A percentile compares a stretch with the other conserved stretches of the same genome.
Evolutionary conservation across 2,888 invertebrate species (phyloP).

Genomic region (Camponotus fellah): DNA sequence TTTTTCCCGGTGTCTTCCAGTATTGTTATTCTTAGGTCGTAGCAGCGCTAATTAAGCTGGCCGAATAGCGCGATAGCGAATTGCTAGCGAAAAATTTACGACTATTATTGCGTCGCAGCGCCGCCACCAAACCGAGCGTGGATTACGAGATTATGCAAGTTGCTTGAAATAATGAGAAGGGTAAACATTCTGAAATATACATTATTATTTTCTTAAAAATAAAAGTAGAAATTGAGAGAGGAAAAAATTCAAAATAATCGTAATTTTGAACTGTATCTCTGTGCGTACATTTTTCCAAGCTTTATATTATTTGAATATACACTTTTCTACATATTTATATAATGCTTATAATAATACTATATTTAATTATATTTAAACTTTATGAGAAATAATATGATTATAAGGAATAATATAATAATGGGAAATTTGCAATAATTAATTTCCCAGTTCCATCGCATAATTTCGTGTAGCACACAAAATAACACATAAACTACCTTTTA

Average conservation of each 20-base stretch:
- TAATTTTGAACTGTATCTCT: neutral
- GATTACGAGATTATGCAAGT: constrained; percentile 33
- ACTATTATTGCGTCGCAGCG: constrained; percentile 23
- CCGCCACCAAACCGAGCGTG: neutral
- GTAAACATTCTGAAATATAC: neutral
- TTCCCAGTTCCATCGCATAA: neutral
- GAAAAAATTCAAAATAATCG: neutral
- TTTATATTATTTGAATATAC: no score
- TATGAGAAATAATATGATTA: neutral
- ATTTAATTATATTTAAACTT: neutral
- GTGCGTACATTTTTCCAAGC: no score
- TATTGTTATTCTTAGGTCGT: constrained; percentile 61
- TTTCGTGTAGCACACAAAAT: neutral
- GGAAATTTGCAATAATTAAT: neutral
- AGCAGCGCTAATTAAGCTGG: constrained; percentile 64
- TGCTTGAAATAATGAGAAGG: neutral
- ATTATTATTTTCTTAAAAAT: neutral
- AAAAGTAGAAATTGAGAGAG: neutral
- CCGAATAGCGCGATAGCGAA: constrained; percentile 62
- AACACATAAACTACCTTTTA: neutral
- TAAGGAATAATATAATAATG: neutral
- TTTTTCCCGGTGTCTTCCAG: constrained; percentile 52
- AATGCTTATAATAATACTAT: no score
- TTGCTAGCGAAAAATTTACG: constrained; percentile 68
- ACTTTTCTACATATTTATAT: no score